Evolutionary conservation across 2,113 vertebrate genomes (phyloP).

Genomic region (Malurus elegans): DNA sequence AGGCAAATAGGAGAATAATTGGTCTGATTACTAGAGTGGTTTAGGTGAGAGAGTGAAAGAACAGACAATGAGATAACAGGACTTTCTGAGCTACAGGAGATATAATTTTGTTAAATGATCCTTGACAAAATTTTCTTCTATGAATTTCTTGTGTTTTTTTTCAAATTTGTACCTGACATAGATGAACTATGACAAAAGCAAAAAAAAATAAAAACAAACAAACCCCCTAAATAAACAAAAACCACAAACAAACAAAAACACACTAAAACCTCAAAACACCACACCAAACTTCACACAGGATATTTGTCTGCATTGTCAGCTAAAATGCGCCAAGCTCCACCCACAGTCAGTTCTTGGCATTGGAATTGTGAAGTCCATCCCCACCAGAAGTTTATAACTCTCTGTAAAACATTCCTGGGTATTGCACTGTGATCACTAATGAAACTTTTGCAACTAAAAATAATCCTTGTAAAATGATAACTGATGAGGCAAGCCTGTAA

Average conservation of each 20-base stretch:
- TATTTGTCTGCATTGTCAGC: rapidly evolving
- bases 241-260: too few relatives aligned
- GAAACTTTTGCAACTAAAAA: neutral
- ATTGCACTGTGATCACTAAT: neutral
- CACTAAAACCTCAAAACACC: rapidly evolving
- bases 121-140: neutral
- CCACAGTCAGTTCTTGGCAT: neutral
- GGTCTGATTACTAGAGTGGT: neutral
- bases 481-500: neutral
- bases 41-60: neutral
- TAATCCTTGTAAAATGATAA: neutral
- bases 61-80: neutral
- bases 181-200: neutral
- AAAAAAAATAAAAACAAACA: neutral
- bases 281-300: neutral
- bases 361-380: neutral
- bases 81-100: neutral
- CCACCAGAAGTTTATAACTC: neutral
- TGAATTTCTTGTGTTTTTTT: neutral
- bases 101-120: neutral
- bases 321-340: neutral
- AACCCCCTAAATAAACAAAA: rapidly evolving
- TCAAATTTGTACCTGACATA: neutral
- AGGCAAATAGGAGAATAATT: neutral
- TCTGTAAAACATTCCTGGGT: neutral